Evolutionary conservation across 23 tunicate genomes (phyloP), one percentile per base, ranked within the genome.

Genomic region (Styela plicata): DNA sequence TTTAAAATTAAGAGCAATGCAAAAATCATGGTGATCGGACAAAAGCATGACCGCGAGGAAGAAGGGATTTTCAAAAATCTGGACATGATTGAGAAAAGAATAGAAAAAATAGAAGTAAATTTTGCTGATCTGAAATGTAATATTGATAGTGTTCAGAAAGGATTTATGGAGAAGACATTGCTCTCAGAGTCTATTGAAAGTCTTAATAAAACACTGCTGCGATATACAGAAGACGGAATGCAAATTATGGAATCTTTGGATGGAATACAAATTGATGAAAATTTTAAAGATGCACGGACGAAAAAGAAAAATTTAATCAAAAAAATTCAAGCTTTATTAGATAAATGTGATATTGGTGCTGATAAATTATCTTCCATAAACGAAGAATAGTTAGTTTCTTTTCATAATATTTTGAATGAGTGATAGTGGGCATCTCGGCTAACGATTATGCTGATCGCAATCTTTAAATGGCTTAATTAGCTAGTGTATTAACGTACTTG

Each of bases 21-120:
- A 18, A 87, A 75, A 53, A 63, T 87, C 24, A 87, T 87, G 91
- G 91, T 87, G 2, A 74, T 87, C 23, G 91, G 91, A 35, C 86
- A 82, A 32, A 70, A 76, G 21, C 85, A 87, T 57, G 83, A 87
- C 69, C 78, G 70, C 0, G 86, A 82, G 44, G 91, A 87, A 74
- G 91, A 82, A 44, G 76, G 36, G 0, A 76, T 82, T 24, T 66
- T 87, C 31, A 82, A 82, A 31, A 82, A 31, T 22, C 66, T 87
- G 33, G 79, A 74, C 24, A 34, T 16, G 21, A 82, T 74, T 19
- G 82, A 87, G 62, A 87, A 66, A 35, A 79, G 24, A 24, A 68
- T 83, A 3, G 31, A 1, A 22, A 82, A 74, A 82, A 18, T 64
- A 2, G 18, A 52, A 3, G 10, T 26, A 64, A 16, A 3, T 1